Percentiles rank a stretch among this genome's conserved stretches.
Evolutionary conservation across 2,113 vertebrate genomes (phyloP).

Genomic region (Heloderma charlesbogerti): DNA sequence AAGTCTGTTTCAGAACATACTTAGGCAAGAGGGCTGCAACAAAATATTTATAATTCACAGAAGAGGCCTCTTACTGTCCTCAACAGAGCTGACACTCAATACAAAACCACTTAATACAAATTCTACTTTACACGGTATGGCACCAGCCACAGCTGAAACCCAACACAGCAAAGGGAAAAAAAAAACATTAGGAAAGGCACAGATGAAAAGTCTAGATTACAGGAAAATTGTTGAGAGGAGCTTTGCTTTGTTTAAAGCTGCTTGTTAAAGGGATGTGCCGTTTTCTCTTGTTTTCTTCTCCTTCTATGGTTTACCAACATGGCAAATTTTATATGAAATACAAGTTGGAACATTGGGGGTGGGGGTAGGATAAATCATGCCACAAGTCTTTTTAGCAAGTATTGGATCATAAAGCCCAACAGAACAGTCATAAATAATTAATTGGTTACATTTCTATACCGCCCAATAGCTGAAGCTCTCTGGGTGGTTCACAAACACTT

Average conservation of each 20-base stretch:
- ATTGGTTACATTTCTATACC: too few relatives aligned
- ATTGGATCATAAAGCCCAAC: neutral
- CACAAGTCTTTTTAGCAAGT: neutral
- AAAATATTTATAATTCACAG: constrained; percentile 37
- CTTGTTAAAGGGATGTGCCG: neutral
- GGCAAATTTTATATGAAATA: neutral
- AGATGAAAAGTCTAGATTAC: neutral
- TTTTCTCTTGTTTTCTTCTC: neutral
- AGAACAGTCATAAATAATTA: neutral
- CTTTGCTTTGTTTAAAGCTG: neutral
- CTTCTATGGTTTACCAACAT: neutral
- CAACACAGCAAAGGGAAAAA: neutral
- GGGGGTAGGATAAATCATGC: neutral
- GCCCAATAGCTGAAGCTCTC: too few relatives aligned
- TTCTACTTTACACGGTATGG: neutral
- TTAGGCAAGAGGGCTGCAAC: neutral
- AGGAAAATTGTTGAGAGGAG: neutral
- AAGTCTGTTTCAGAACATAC: constrained; percentile 1
- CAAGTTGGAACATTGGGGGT: neutral
- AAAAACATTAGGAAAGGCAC: neutral
- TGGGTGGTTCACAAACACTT: too few relatives aligned
- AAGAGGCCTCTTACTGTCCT: neutral
- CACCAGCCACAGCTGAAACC: neutral
- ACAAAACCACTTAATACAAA: constrained; percentile 19
- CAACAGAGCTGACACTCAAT: constrained; percentile 11